Evolutionary conservation across 2,888 invertebrate genomes (phyloP).

Genomic region (Ellobium chinense): DNA sequence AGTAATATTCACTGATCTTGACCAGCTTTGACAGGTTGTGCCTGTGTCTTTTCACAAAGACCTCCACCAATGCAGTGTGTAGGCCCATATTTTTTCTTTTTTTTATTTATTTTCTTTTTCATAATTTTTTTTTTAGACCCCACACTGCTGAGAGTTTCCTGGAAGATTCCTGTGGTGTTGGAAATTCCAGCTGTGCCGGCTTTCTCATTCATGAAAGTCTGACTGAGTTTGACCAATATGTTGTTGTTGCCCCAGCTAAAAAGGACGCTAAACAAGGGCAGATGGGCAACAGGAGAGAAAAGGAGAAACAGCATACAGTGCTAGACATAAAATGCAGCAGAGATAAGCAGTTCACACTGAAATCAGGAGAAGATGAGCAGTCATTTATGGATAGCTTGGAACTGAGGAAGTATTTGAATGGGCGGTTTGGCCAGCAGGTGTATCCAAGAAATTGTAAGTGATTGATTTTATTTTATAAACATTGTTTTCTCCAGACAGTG

Average conservation of each 20-base stretch:
- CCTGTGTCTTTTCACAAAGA: too few relatives aligned
- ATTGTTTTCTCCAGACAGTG: too few relatives aligned
- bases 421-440: background rate
- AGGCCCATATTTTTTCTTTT: too few relatives aligned
- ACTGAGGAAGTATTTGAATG: background rate
- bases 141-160: conserved; percentile 7
- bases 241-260: background rate
- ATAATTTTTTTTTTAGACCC: too few relatives aligned
- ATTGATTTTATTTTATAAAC: background rate
- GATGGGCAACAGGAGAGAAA: background rate
- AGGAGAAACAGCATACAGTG: background rate
- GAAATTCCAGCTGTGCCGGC: background rate
- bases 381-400: background rate
- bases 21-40: too few relatives aligned
- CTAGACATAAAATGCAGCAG: background rate
- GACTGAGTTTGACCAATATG: conserved; percentile 6
- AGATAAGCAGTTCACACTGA: background rate
- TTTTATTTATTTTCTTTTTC: too few relatives aligned
- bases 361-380: background rate
- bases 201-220: conserved; percentile 36
- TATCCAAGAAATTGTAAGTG: conserved; percentile 4
- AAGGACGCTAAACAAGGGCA: background rate
- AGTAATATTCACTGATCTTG: too few relatives aligned
- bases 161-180: background rate
- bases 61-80: too few relatives aligned